Evolutionary conservation across 2,888 invertebrate species (phyloP).

Genomic region (Dusona sp.): DNA sequence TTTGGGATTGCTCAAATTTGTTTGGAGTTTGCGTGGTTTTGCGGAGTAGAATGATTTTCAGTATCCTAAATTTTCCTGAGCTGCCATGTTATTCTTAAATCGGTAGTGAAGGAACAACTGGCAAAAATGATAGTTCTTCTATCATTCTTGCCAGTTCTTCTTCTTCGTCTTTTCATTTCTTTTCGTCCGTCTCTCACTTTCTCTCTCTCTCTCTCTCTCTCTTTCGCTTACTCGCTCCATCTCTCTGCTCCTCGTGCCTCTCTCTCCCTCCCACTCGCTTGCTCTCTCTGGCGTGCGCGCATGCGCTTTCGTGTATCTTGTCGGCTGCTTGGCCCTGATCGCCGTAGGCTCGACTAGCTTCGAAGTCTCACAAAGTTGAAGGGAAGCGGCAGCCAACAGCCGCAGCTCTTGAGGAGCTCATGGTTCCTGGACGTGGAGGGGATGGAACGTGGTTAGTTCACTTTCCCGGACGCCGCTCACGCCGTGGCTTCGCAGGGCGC

Average conservation of each 20-base stretch:
- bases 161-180: neutral
- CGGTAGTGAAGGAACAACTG: neutral
- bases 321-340: slow-evolving; percentile 52
- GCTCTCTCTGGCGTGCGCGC: slow-evolving; percentile 35
- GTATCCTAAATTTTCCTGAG: neutral
- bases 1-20: neutral
- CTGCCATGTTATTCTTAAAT: neutral
- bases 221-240: neutral
- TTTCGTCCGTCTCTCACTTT: neutral
- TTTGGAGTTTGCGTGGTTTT: neutral
- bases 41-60: neutral
- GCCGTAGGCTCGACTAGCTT: slow-evolving; percentile 70
- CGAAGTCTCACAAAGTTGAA: slow-evolving; percentile 72
- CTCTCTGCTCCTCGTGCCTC: neutral
- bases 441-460: slow-evolving; percentile 85
- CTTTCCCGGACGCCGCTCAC: slow-evolving; percentile 82
- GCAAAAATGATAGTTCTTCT: neutral
- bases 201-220: neutral
- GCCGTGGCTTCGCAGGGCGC: slow-evolving; percentile 82
- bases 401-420: slow-evolving; percentile 48
- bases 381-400: slow-evolving; percentile 57
- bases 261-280: neutral
- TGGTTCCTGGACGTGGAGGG: slow-evolving; percentile 79
- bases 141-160: too few relatives aligned
- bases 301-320: neutral